Conservation (phyloP, 1,140 invertebrate species). For the Propsilocerus akamusi region DNA sequence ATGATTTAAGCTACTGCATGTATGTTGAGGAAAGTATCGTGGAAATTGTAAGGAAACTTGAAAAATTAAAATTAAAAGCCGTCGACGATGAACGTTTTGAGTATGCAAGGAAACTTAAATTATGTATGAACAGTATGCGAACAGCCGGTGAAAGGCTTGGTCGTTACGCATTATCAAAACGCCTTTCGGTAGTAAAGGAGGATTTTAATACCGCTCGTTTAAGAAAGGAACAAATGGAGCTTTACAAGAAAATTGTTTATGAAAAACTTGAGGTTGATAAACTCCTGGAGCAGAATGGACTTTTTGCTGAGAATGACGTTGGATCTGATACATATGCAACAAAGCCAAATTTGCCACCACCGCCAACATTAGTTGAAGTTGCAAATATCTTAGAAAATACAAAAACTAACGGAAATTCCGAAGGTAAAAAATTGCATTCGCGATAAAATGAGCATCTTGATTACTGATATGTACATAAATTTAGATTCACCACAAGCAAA, state of each 20-base stretch:
- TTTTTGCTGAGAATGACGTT: conserved; percentile 25
- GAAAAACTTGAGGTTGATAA: conserved; percentile 47
- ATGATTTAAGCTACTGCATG: conserved; percentile 93
- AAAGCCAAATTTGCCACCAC: conserved; percentile 18
- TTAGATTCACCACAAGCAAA: conserved; percentile 17
- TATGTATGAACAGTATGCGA: conserved; percentile 60
- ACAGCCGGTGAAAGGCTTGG: conserved; percentile 75
- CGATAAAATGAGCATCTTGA: neutral
- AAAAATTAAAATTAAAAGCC: conserved; percentile 68
- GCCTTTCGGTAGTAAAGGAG: conserved; percentile 74
- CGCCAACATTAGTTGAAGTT: conserved; percentile 22
- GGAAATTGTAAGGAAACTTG: conserved; percentile 69
- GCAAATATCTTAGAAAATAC: conserved; percentile 14
- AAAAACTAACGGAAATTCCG: neutral
- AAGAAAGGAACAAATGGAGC: conserved; percentile 76
- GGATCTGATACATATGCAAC: conserved; percentile 19
- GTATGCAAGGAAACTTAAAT: conserved; percentile 76
- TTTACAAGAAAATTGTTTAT: conserved; percentile 49
- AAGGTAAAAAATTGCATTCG: neutral
- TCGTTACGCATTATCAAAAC: conserved; percentile 78
- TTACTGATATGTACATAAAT: conserved; percentile 6
- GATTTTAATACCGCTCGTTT: conserved; percentile 77
- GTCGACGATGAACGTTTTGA: conserved; percentile 77
- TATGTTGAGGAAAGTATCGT: conserved; percentile 89
- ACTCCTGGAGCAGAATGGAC: conserved; percentile 61